Evolutionary conservation across 2,797 vertebrate species (phyloP).

Genomic region (Poeciliopsis gracilis): DNA sequence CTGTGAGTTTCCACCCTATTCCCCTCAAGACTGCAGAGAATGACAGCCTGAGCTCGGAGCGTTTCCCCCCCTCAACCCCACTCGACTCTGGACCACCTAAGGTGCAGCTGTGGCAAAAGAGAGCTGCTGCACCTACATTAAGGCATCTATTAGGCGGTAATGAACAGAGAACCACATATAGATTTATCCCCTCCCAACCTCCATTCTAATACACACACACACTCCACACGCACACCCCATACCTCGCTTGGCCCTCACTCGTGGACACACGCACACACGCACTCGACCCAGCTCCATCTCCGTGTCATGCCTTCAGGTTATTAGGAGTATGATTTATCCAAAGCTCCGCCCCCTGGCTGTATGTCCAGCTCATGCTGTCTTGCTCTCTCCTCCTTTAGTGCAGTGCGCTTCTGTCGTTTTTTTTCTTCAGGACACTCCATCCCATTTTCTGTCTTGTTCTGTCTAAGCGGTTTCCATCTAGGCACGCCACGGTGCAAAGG

Average conservation of each 20-base stretch:
- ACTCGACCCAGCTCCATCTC: slow-evolving; percentile 29
- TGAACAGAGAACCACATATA: slow-evolving; percentile 29
- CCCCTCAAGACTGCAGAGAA: slow-evolving; percentile 53
- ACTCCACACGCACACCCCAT: slow-evolving; percentile 16
- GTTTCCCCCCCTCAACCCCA: slow-evolving; percentile 38
- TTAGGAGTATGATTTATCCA: slow-evolving; percentile 68
- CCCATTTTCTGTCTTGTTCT: slow-evolving; percentile 50
- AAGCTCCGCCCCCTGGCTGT: slow-evolving; percentile 59
- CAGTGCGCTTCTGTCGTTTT: slow-evolving; percentile 22
- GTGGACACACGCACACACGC: neutral
- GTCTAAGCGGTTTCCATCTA: slow-evolving; percentile 16
- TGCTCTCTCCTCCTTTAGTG: slow-evolving; percentile 39
- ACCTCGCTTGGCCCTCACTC: slow-evolving; percentile 13
- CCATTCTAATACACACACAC: slow-evolving; percentile 1
- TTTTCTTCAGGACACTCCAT: slow-evolving; percentile 48
- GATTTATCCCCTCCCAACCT: slow-evolving; percentile 52
- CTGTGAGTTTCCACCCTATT: slow-evolving; percentile 49
- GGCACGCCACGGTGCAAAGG: neutral
- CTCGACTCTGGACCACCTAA: slow-evolving; percentile 45
- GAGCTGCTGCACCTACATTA: slow-evolving; percentile 45
- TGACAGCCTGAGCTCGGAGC: slow-evolving; percentile 50
- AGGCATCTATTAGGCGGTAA: slow-evolving; percentile 44
- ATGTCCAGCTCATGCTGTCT: slow-evolving; percentile 34
- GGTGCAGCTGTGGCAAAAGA: slow-evolving; percentile 50
- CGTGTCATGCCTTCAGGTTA: slow-evolving; percentile 62